Evolutionary conservation across 2,797 vertebrate species (phyloP), one percentile per base, ranked within the genome.

Genomic region (Aselliscus stoliczkanus): DNA sequence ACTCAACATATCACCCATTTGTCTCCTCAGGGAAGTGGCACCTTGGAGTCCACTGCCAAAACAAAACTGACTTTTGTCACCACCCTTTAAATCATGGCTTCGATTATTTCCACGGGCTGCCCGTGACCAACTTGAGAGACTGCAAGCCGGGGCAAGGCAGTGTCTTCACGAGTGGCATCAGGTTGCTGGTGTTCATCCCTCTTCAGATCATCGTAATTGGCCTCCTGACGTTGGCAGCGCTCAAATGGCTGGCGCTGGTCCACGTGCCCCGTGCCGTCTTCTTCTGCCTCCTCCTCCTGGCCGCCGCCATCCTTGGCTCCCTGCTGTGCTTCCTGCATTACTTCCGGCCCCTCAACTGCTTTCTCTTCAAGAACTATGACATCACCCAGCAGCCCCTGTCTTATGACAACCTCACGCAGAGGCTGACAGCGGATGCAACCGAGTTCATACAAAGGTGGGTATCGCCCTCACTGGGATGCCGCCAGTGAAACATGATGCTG

Each of bases 1-100:
- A n/a, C 72, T 72, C 0, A 77, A 7, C 2, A 0, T 7, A 1
- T 14, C 3, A 0, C 89, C 13, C 80, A 0, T 29, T 92, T 96
- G 20, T 97, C 58, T 95, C 88, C 65, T 1, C 97, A 99, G 99
- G 99, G 62, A 99, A 99, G 96, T 99, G 99, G 99, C 99, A 99
- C 98, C 98, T 99, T 2, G 99, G 99, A 2, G 96, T 99, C 13
- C 99, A 98, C 98, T 99, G 99, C 94, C 93, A 98, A 90, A 97
- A 92, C 95, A 98, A 50, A 1, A 80, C 96, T 0, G 99, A 99
- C 97, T 99, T 99, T 97, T 99, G 99, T 95, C 99, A 99, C 98
- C 99, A 99, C 96, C 99, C 99, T 0, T 96, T 96, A 34, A 96
- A 31, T 44, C 99, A 99, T n/a, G 99, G 99, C 91, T 99, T 99